These are phyloP conservation scores for Pyrrhura leucotis DNA, from an alignment of 2,797 vertebrate species.

Conservation along the genomic window DNA sequence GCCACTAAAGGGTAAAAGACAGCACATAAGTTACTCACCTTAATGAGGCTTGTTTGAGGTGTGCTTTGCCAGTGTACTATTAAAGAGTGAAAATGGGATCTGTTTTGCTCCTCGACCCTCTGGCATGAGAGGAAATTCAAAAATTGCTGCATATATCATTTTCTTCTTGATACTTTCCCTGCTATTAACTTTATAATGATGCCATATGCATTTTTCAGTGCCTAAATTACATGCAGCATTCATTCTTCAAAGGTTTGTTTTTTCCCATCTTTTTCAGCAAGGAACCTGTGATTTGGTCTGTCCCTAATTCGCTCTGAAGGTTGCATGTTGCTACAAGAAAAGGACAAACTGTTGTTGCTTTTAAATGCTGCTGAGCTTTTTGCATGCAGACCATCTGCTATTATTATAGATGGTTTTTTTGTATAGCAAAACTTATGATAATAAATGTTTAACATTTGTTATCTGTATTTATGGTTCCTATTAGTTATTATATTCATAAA, in stretches of 20 bases:
- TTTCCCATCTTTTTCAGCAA: not conserved
- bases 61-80: not conserved
- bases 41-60: not conserved
- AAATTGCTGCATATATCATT: not conserved
- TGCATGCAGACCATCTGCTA: not conserved
- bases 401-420: not conserved
- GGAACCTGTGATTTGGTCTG: not conserved
- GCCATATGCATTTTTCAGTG: not conserved
- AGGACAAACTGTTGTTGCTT: not conserved
- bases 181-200: not conserved
- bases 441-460: not conserved
- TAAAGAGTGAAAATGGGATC: not conserved
- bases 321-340: not conserved
- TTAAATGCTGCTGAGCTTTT: not conserved
- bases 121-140: not conserved
- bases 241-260: not conserved
- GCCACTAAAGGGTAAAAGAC: not conserved
- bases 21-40: not conserved
- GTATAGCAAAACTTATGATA: not conserved
- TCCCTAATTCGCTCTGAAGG: not conserved
- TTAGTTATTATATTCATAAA: conserved; percentile 13
- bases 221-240: not conserved
- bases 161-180: not conserved
- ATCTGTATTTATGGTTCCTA: not conserved
- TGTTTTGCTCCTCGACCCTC: not conserved